A percentile compares a stretch with the other conserved stretches of the same genome.
Evolutionary conservation across 1,140 invertebrate species (phyloP).

Genomic region (Alviniconcha marisindica): DNA sequence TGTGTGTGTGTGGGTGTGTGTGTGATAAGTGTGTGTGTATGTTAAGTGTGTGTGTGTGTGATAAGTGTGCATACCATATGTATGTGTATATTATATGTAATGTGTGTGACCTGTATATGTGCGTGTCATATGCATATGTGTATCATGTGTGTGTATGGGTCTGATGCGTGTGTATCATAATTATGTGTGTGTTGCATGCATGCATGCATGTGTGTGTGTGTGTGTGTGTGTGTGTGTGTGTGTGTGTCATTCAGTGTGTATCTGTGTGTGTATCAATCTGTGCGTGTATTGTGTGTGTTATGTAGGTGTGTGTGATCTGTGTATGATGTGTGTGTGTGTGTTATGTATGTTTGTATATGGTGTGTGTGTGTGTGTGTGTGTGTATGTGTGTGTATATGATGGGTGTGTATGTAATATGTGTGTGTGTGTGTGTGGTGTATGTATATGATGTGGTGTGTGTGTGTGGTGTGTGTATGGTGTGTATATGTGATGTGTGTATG

Average conservation of each 20-base stretch:
- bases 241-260: background rate
- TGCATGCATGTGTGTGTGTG: background rate
- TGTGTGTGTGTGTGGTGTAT: too few relatives aligned
- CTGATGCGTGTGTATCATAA: background rate
- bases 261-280: background rate
- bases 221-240: background rate
- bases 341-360: background rate
- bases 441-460: too few relatives aligned
- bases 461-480: too few relatives aligned
- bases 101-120: background rate
- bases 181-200: background rate
- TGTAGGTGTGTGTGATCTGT: background rate
- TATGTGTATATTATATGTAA: background rate
- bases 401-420: too few relatives aligned
- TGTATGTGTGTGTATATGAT: background rate
- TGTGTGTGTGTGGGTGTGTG: slow-evolving; percentile 10
- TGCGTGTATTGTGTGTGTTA: background rate
- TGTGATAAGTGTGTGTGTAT: slow-evolving; percentile 36
- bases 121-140: background rate
- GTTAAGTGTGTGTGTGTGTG: background rate
- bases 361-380: background rate
- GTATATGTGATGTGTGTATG: too few relatives aligned
- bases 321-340: background rate
- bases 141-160: background rate
- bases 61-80: background rate